Conservation (phyloP, 23 tunicate genomes). For the Phallusia fumigata region DNA sequence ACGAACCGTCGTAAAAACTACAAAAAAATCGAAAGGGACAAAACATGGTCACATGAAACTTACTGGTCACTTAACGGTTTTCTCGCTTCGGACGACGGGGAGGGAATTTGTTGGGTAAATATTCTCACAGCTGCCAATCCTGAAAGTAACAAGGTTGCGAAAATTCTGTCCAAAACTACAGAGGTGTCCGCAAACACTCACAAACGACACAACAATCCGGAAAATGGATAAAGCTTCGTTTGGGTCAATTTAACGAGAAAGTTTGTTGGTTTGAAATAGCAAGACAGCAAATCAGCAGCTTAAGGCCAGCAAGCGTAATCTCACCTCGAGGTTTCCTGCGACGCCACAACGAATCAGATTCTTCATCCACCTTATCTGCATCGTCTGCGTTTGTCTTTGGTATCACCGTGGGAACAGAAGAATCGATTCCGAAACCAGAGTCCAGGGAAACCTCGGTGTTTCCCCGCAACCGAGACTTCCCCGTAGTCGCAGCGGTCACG, state of each 20-base stretch:
- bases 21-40: no score
- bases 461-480: conserved; percentile 35
- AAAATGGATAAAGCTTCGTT: not conserved
- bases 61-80: not conserved
- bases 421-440: conserved; percentile 28
- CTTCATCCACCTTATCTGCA: not conserved
- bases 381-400: not conserved
- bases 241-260: no score
- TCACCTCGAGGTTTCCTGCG: not conserved
- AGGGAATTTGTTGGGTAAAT: not conserved
- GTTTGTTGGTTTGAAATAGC: not conserved
- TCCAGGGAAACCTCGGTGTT: conserved; percentile 54
- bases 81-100: not conserved
- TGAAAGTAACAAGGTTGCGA: no score
- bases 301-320: no score
- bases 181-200: no score
- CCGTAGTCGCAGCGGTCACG: not conserved
- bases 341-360: not conserved
- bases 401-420: not conserved
- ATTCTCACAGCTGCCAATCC: not conserved
- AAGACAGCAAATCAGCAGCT: no score
- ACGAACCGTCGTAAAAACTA: no score
- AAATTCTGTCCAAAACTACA: no score
- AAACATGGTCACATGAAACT: not conserved
- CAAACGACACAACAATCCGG: no score